phyloP scores from a whole-genome alignment of 2,113 vertebrate genomes.

The Rhinoptilus africanus region DNA sequence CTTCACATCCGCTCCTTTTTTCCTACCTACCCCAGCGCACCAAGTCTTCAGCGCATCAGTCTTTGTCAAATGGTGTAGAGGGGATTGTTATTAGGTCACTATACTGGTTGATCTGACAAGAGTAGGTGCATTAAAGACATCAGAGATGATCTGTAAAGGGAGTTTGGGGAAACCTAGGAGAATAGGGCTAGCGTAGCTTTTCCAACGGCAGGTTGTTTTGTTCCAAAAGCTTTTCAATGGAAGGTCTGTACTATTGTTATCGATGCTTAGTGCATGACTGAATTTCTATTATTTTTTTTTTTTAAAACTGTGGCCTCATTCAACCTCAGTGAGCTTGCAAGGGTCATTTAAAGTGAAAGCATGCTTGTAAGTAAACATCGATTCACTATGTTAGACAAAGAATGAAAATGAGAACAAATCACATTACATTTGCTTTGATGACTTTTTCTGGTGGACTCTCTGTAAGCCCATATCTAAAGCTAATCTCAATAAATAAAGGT shows the following conservation, averaged over 20 bases:
- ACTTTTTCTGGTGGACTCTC: background rate
- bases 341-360: slow-evolving; percentile 50
- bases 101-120: background rate
- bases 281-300: background rate
- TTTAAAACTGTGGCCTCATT: slow-evolving; percentile 27
- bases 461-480: background rate
- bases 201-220: background rate
- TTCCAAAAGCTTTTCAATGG: background rate
- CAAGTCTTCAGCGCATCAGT: too few species aligned
- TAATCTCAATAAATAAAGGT: background rate
- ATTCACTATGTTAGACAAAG: slow-evolving; percentile 21
- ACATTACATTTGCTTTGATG: slow-evolving; percentile 2
- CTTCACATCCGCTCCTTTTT: background rate
- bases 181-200: background rate
- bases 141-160: background rate
- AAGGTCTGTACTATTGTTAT: background rate
- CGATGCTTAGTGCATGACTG: background rate
- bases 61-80: background rate
- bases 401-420: slow-evolving; percentile 45
- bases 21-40: background rate
- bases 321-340: slow-evolving; percentile 40
- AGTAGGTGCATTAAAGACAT: background rate
- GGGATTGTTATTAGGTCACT: background rate
- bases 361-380: slow-evolving; percentile 42
- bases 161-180: background rate